A percentile compares a stretch with the other conserved stretches of the same genome.
phyloP scores from a whole-genome alignment of 2,797 vertebrate genomes.

The Notoglanidium macrostoma region DNA sequence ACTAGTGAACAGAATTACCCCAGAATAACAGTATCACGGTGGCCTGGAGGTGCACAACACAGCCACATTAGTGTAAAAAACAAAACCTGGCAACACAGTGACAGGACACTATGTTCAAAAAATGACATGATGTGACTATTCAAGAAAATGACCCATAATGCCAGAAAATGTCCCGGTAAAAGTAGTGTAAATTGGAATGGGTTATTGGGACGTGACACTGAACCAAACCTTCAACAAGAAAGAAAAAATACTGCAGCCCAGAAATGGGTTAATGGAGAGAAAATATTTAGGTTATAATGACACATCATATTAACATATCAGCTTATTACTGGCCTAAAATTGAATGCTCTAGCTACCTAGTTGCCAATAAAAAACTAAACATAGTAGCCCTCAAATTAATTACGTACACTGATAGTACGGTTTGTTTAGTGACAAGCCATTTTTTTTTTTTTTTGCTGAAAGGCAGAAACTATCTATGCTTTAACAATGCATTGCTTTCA shows the following conservation, averaged over 20 bases:
- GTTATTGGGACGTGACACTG: background rate
- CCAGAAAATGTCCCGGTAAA: background rate
- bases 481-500: background rate
- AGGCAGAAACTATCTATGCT: background rate
- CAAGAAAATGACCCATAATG: background rate
- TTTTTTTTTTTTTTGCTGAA: background rate
- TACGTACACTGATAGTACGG: background rate
- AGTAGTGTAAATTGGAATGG: background rate
- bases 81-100: background rate
- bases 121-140: background rate
- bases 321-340: background rate
- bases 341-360: background rate
- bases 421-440: background rate
- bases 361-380: background rate
- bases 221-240: background rate
- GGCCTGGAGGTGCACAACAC: background rate
- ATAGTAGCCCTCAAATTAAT: background rate
- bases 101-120: background rate
- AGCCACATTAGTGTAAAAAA: background rate
- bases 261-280: background rate
- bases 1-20: background rate
- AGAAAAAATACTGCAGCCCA: background rate
- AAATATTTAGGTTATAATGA: background rate
- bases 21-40: background rate
- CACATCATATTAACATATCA: background rate